These are phyloP conservation scores for Hipparchia semele DNA, from an alignment of 2,888 invertebrate species.

Conservation along the genomic window DNA sequence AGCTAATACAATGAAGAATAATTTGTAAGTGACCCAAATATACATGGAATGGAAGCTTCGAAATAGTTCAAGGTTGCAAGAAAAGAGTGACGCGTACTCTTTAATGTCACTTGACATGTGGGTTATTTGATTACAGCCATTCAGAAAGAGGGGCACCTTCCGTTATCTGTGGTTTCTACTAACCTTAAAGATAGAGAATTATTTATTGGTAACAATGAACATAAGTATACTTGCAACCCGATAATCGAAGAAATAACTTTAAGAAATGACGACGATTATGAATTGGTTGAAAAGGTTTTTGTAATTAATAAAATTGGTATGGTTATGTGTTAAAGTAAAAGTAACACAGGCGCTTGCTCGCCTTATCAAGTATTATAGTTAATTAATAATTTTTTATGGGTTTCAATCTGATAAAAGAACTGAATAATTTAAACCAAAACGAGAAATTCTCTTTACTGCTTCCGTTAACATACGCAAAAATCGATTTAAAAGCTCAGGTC, in stretches of 20 bases:
- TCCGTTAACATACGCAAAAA: no score
- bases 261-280: background rate
- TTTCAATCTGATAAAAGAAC: no score
- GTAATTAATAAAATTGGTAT: background rate
- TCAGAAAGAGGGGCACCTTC: background rate
- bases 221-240: no score
- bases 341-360: no score
- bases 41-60: constrained; percentile 15
- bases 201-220: no score
- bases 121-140: background rate
- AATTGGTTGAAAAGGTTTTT: background rate
- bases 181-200: no score
- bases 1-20: constrained; percentile 15
- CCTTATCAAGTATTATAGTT: no score
- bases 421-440: no score
- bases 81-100: constrained; percentile 43
- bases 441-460: no score
- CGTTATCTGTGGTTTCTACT: no score
- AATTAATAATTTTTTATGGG: no score
- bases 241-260: no score
- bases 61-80: constrained; percentile 31
- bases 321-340: background rate
- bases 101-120: constrained; percentile 1
- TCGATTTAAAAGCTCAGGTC: background rate
- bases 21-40: constrained; percentile 30